A percentile compares a stretch with the other conserved stretches of the same genome.
Evolutionary conservation across 2,888 invertebrate genomes (phyloP).

Genomic region (Cancer borealis): DNA sequence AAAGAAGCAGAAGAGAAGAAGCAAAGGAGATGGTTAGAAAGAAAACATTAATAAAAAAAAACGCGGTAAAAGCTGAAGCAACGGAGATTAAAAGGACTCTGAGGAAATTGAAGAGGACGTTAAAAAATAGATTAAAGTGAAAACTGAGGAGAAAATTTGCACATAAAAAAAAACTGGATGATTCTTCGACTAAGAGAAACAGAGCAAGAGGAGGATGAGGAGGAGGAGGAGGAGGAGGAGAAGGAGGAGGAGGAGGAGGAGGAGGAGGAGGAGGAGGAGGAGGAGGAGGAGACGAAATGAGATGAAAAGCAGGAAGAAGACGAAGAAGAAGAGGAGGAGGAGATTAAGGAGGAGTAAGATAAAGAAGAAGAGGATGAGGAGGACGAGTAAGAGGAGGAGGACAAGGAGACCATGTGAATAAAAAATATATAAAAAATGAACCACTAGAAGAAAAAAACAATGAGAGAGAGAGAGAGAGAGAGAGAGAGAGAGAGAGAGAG

Average conservation of each 20-base stretch:
- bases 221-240: too few relatives aligned
- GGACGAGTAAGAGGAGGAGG: not conserved
- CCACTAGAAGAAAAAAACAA: not conserved
- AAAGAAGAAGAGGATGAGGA: not conserved
- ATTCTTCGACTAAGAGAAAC: constrained; percentile 16
- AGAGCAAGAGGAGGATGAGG: constrained; percentile 18
- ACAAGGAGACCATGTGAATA: not conserved
- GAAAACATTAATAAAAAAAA: not conserved
- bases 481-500: constrained; percentile 60
- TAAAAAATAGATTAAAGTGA: constrained; percentile 29
- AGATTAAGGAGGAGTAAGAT: not conserved
- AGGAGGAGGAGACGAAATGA: not conserved
- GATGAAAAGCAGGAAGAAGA: not conserved
- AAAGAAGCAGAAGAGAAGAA: not conserved
- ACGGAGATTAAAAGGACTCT: constrained; percentile 32
- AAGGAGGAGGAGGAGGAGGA: too few relatives aligned
- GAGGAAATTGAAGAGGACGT: constrained; percentile 44
- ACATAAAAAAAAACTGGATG: constrained; percentile 11
- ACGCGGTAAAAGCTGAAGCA: constrained; percentile 25
- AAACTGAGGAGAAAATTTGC: not conserved
- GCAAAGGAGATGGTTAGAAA: not conserved
- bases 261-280: not conserved
- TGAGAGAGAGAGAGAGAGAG: constrained; percentile 45
- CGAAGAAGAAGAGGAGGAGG: not conserved
- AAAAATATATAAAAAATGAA: not conserved